Base-by-base conservation (phyloP, 2,797 vertebrate species). In the Dryobates pubescens region DNA sequence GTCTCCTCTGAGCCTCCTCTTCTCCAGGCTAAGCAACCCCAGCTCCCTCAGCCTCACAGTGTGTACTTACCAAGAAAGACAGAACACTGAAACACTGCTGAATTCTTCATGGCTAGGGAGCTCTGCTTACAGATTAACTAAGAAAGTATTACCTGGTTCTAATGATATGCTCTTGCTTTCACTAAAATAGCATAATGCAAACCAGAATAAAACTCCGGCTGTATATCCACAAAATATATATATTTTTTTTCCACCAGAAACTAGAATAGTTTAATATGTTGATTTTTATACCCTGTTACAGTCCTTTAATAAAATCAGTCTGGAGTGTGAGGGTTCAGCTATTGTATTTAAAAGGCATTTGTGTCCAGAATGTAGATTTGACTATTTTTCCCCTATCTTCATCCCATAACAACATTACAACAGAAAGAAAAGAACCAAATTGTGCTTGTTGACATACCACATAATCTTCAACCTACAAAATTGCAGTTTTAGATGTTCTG, bases 151-250 rank as follows among this genome's bases (percentile, higher is more conserved):
- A 95, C 88, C 90, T 94, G 82, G 59, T 64, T 78, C 24, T 78
- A 87, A 94, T 86, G 73, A 89, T 83, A 73, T 64, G 76, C 41
- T 93, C 34, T 78, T n/a, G 11, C 53, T 94, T 90, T 90, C 75
- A 67, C 38, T 78, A 80, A 90, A 94, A 92, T 5, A 61, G 24
- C 36, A 47, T 94, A 95, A 94, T 70, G 73, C 34, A 83, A 94
- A 92, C 59, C 92, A 96, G 86, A 92, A 93, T 81, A 92, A 94
- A 78, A 70, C 17, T 70, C n/a, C 73, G 76, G 71, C 77, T 80
- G 22, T 15, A 18, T 24, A 63, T 8, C 20, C 72, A 64, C 36
- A 76, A 94, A 82, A 92, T 88, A 89, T 49, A 75, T 2, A 22
- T 47, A 5, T 23, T 12, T 72, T 72, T 90, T 92, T 88, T 86